A percentile compares a stretch with the other conserved stretches of the same genome.
Evolutionary conservation across 2,797 vertebrate genomes (phyloP).

Genomic region (Poeciliopsis paucimaculata): DNA sequence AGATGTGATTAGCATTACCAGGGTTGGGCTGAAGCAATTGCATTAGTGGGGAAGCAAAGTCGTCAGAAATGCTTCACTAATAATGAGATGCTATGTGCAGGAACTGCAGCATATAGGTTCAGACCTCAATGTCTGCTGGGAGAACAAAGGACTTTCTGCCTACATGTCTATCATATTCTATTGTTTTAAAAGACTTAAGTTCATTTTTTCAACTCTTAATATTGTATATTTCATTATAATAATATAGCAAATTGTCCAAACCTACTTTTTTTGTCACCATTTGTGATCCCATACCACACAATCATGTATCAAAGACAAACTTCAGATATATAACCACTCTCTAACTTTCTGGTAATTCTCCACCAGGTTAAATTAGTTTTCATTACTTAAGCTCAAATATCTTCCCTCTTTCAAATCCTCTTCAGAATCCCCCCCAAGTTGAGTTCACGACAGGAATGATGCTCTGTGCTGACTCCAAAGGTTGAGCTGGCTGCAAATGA

Average conservation of each 20-base stretch:
- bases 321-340: neutral
- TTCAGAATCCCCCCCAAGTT: neutral
- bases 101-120: constrained; percentile 20
- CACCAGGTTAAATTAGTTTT: neutral
- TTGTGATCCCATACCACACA: neutral
- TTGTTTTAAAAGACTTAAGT: neutral
- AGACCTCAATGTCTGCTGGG: neutral
- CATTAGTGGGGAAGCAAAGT: constrained; percentile 54
- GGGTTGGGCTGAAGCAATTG: constrained; percentile 45
- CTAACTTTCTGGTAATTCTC: neutral
- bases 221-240: neutral
- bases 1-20: constrained; percentile 61
- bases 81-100: constrained; percentile 58
- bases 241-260: neutral
- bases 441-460: neutral
- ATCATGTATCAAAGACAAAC: neutral
- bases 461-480: neutral
- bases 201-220: neutral
- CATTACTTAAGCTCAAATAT: neutral
- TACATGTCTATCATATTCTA: neutral
- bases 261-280: neutral
- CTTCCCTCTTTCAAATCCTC: neutral
- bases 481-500: neutral
- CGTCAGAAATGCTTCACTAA: constrained; percentile 43
- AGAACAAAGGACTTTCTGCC: neutral